A percentile compares a stretch with the other conserved stretches of the same genome.
phyloP scores from a whole-genome alignment of 2,113 vertebrate genomes.

The Lagopus leucura region DNA sequence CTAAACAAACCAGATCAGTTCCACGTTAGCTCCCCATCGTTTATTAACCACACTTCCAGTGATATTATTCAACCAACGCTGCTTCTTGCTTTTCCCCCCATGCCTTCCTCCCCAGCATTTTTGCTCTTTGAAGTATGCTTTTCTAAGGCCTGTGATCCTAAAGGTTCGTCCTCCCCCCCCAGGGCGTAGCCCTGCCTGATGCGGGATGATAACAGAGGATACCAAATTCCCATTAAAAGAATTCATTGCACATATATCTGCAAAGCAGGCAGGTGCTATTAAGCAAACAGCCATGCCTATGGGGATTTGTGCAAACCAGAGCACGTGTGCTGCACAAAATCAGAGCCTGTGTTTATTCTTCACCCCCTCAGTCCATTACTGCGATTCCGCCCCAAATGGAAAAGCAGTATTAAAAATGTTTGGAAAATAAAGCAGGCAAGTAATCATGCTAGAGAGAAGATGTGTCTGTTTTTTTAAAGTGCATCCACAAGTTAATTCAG shows the following conservation, averaged over 20 bases:
- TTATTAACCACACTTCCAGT: neutral
- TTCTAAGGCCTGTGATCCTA: neutral
- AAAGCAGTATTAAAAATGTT: neutral
- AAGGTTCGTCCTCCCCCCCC: neutral
- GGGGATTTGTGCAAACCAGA: neutral
- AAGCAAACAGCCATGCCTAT: neutral
- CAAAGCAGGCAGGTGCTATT: neutral
- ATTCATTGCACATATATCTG: neutral
- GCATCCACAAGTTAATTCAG: constrained; percentile 66
- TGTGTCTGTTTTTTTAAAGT: neutral
- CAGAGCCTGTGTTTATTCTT: neutral
- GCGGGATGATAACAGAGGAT: neutral
- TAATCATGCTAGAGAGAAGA: constrained; percentile 3
- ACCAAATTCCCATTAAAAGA: neutral
- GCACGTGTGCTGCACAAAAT: neutral
- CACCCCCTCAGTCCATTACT: neutral
- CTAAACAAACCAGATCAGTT: fast-evolving
- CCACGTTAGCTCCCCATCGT: neutral
- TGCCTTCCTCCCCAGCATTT: neutral
- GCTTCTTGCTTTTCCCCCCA: neutral
- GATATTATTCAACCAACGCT: neutral
- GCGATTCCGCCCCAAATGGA: neutral
- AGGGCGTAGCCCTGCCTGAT: neutral
- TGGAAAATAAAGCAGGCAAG: neutral
- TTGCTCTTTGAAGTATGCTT: neutral